Conservation (phyloP, 2,113 vertebrate genomes). For the Craseonycteris thonglongyai region DNA sequence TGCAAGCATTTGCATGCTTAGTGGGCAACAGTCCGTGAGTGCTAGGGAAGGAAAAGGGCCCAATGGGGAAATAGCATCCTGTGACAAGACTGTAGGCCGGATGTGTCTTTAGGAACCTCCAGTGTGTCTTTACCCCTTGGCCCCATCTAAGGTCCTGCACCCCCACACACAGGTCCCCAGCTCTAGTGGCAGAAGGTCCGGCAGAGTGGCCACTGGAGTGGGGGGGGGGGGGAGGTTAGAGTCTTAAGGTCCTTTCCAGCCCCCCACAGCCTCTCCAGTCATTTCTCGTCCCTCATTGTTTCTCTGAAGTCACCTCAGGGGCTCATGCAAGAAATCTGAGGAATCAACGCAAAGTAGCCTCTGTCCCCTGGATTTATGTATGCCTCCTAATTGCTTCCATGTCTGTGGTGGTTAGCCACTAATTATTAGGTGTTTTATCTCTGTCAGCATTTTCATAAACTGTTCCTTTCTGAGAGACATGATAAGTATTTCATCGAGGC, state of each 20-base stretch:
- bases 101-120: neutral
- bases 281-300: neutral
- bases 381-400: neutral
- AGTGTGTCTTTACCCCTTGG: neutral
- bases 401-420: neutral
- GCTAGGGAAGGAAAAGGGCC: neutral
- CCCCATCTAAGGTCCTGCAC: neutral
- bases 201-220: neutral
- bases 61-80: neutral
- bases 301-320: neutral
- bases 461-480: neutral
- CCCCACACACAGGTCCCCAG: neutral
- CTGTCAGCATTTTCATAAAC: conserved; percentile 16
- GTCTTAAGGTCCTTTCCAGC: neutral
- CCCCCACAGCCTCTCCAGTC: neutral
- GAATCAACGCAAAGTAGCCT: neutral
- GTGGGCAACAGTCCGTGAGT: neutral
- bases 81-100: neutral
- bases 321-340: neutral
- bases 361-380: neutral
- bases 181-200: neutral
- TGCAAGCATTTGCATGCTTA: neutral
- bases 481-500: neutral
- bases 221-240: too few relatives aligned
- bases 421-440: conserved; percentile 23